These are phyloP conservation scores for Bufotes viridis DNA, from an alignment of 2,797 vertebrate species.

Conservation along the genomic window DNA sequence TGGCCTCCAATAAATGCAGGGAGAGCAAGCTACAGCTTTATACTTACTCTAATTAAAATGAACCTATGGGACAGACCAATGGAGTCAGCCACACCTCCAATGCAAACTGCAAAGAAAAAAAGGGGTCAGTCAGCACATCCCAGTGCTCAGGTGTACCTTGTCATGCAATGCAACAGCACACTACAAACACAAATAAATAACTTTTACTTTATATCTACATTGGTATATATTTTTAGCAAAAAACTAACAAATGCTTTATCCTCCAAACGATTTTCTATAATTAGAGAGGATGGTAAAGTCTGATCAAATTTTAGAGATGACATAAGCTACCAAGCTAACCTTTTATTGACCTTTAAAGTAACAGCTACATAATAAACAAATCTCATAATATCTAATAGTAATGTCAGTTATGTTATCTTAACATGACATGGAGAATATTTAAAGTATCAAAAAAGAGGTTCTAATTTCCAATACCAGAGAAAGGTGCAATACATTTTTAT, in stretches of 20 bases:
- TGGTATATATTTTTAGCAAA: background rate
- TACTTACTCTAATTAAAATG: no score
- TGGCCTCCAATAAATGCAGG: no score
- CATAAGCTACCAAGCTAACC: constrained; percentile 22
- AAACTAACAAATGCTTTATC: background rate
- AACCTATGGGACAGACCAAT: no score
- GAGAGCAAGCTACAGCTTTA: no score
- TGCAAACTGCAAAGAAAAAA: no score
- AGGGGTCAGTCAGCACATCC: no score
- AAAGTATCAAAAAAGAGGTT: background rate
- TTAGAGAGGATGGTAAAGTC: constrained; percentile 13
- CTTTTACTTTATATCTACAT: no score
- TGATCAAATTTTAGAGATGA: constrained; percentile 38
- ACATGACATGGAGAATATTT: background rate
- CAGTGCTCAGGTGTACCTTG: no score
- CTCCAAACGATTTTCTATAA: background rate
- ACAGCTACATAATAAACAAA: constrained; percentile 30
- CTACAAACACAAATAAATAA: no score
- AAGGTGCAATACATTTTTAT: constrained; percentile 5
- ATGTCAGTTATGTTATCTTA: constrained; percentile 28
- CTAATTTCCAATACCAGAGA: background rate
- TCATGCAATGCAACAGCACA: no score
- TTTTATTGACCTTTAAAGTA: constrained; percentile 36
- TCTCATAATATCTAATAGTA: constrained; percentile 15
- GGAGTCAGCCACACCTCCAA: no score